Evolutionary conservation across 2,888 invertebrate species (phyloP), one percentile per base, ranked within the genome.

Genomic region (Phragmatobia fuliginosa): DNA sequence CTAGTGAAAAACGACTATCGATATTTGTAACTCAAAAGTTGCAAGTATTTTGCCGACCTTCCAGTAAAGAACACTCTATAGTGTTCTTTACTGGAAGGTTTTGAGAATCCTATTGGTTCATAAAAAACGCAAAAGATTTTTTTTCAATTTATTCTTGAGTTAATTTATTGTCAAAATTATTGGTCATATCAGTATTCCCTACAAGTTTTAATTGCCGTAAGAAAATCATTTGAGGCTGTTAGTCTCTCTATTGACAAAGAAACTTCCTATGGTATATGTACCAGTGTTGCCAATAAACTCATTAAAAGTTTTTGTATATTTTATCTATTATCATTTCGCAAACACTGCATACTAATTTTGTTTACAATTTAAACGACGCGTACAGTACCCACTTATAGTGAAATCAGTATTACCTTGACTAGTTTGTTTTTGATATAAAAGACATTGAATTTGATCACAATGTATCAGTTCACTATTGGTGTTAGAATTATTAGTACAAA

Each of bases 351-450:
- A 85, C 84, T 80, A 79, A 87, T 83, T 83, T 83, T 78, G 78
- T 82, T 79, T 87, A 88, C 87, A 56, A 88, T 87, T 86, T 88
- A 82, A 83, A 85, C 81, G 84, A 84, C 78, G 11, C 75, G 87
- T 85, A 84, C 31, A 21, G 31, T 63, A 32, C 11, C 21, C 18
- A 85, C 82, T 89, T 88, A 88, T 79, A 90, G 91, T 87, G 94
- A 93, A 93, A 94, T 91, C 92, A 84, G 87, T 87, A 88, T 94
- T 88, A 90, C 93, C 93, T 94, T 94, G 94, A 87, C 83, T 83
- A 89, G 76, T 85, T 90, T 90, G 85, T 85, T 88, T 85, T 85
- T 83, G 85, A 91, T 94, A 94, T 94, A 94, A 92, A 94, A 93
- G 92, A 87, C 85, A 87, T 83, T 80, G 87, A 77, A 86, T 85